Evolutionary conservation across 1,140 invertebrate species (phyloP), one percentile per base, ranked within the genome.

Genomic region (Euborellia annulipes): DNA sequence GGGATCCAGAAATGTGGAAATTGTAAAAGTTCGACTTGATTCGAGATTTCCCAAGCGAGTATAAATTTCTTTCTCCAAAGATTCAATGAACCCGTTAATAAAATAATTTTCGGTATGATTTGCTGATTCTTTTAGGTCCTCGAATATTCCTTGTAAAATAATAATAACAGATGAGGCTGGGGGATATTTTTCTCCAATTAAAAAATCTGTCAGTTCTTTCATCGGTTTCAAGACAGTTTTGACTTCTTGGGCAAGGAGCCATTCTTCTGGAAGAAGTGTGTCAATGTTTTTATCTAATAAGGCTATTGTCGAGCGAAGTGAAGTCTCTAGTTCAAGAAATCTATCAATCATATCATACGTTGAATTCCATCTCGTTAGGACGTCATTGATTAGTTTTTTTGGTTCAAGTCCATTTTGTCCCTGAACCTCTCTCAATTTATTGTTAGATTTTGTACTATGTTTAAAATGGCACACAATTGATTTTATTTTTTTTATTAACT

Each of bases 301-400:
- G 36, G 22, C 9, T 8, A 21, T 8, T 16, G 18, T 19, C 14
- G 17, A 16, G 16, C 41, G 14, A 8, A 16, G 17, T 3, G 43
- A 14, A 22, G 11, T 48, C 43, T 45, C 20, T 22, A 48, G 14
- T 32, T 36, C 18, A 47, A 21, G 9, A 47, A 48, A 49, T 11
- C 50, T 37, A 20, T 51, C 14, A 14, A 48, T 4, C 47, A 48
- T 48, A 27, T 18, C n/a, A 30, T 51, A 52, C 4, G 36, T 46
- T 18, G 43, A 46, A 46, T 51, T 48, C 50, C 48, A 51, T 13
- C 45, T 30, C 18, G 50, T 46, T 6, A 37, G 3, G 17, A 46
- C 42, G 18, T 50, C 48, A 27, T 41, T 20, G 16, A 51, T 21
- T 8, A 50, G 36, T 34, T 43, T 45, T 22, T 40, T 23, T 19